A percentile compares a stretch with the other conserved stretches of the same genome.
These are phyloP conservation scores for Halichoeres trimaculatus DNA, from an alignment of 2,113 vertebrate genomes.

Conservation along the genomic window DNA sequence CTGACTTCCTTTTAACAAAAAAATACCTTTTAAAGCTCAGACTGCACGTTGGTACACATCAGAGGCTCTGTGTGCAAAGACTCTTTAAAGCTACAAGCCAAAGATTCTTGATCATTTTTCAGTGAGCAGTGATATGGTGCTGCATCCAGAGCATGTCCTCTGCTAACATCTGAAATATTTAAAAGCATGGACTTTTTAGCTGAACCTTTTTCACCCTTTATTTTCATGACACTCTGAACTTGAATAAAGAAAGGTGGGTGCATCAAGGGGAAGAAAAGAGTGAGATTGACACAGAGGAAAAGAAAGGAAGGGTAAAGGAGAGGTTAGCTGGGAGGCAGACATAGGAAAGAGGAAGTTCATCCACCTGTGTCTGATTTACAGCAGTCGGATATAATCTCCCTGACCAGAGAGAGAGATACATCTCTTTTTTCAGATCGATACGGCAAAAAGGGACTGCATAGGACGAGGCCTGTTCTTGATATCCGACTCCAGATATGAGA, in stretches of 20 bases:
- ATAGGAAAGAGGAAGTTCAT: conserved; percentile 78
- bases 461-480: conserved; percentile 71
- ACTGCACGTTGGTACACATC: background rate
- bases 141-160: background rate
- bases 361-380: conserved; percentile 82
- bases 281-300: conserved; percentile 63
- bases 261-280: conserved; percentile 41
- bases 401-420: conserved; percentile 73
- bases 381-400: conserved; percentile 78
- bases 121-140: background rate
- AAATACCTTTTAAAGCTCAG: conserved; percentile 11
- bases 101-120: no score
- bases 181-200: conserved; percentile 10
- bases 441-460: conserved; percentile 46
- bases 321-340: conserved; percentile 78
- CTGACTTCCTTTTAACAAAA: background rate
- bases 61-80: background rate
- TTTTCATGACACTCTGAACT: conserved; percentile 46
- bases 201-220: conserved; percentile 12
- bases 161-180: conserved; percentile 22
- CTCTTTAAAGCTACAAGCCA: no score
- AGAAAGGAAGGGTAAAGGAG: conserved; percentile 69
- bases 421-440: conserved; percentile 71
- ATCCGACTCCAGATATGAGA: conserved; percentile 66
- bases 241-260: conserved; percentile 19